Percentiles rank a stretch among this genome's conserved stretches.
Conservation (phyloP, 2,888 invertebrate species). For the Mactromeris polynyma region DNA sequence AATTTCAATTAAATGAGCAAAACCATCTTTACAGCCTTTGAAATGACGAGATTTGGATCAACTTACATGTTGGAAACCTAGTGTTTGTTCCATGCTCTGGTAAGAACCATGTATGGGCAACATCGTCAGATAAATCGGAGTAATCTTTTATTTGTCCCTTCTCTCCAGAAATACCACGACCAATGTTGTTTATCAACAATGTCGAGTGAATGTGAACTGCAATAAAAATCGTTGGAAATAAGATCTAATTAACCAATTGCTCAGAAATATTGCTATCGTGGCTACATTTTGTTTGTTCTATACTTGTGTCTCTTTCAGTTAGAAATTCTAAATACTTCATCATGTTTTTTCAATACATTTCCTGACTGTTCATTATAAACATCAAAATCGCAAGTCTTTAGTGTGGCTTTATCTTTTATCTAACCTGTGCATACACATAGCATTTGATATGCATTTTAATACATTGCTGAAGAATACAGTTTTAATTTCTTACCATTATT, state of each 20-base stretch:
- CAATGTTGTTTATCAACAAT: constrained; percentile 77
- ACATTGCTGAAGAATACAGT: not conserved
- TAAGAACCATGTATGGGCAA: constrained; percentile 79
- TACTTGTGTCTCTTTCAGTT: not conserved
- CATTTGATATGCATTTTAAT: not conserved
- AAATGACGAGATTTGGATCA: not conserved
- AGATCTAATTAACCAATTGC: too few relatives aligned
- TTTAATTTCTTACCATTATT: constrained; percentile 73
- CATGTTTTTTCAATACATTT: too few relatives aligned
- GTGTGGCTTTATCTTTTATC: too few relatives aligned
- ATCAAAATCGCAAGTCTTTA: too few relatives aligned
- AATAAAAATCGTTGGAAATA: not conserved
- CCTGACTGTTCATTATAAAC: too few relatives aligned
- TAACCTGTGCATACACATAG: not conserved
- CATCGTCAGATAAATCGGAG: constrained; percentile 69
- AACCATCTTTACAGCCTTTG: too few relatives aligned
- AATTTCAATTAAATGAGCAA: too few relatives aligned
- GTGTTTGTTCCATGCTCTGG: constrained; percentile 70
- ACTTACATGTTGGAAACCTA: constrained; percentile 53
- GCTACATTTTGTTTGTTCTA: too few relatives aligned
- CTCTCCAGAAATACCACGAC: constrained; percentile 73
- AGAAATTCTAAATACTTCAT: too few relatives aligned
- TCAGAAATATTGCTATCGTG: too few relatives aligned
- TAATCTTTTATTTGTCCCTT: constrained; percentile 73
- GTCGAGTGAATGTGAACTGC: constrained; percentile 78